A percentile compares a stretch with the other conserved stretches of the same genome.
Evolutionary conservation across 2,888 invertebrate species (phyloP).

Genomic region (Rambutsinella grinnellia): DNA sequence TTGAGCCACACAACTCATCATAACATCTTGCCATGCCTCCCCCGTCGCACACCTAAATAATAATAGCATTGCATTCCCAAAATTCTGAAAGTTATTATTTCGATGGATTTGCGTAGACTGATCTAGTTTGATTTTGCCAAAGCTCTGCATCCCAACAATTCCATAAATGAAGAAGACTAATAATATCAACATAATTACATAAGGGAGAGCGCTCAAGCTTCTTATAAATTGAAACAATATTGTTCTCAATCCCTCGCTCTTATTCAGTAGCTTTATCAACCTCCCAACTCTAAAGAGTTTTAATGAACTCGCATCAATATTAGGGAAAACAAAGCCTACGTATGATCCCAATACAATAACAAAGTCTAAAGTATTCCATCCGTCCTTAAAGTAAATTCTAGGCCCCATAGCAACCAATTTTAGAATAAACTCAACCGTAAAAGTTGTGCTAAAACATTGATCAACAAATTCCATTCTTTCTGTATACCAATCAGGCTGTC

Average conservation of each 20-base stretch:
- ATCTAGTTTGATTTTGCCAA: slow-evolving; percentile 74
- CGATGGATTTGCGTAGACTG: slow-evolving; percentile 72
- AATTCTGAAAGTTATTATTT: slow-evolving; percentile 77
- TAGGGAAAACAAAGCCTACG: slow-evolving; percentile 73
- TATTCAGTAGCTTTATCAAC: slow-evolving; percentile 74
- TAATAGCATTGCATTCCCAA: slow-evolving; percentile 75
- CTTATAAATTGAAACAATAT: slow-evolving; percentile 78
- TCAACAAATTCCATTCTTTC: slow-evolving; percentile 74
- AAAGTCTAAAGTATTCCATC: slow-evolving; percentile 73
- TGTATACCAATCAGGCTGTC: slow-evolving; percentile 70
- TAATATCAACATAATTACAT: slow-evolving; percentile 75
- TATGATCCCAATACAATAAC: slow-evolving; percentile 72
- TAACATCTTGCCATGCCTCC: slow-evolving; percentile 72
- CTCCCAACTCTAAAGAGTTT: slow-evolving; percentile 77
- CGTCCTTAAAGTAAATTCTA: slow-evolving; percentile 73
- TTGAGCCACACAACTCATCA: slow-evolving; percentile 73
- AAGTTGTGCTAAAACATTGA: slow-evolving; percentile 75
- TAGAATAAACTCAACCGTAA: slow-evolving; percentile 75
- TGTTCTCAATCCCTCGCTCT: slow-evolving; percentile 76
- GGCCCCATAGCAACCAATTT: slow-evolving; percentile 74
- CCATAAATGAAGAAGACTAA: slow-evolving; percentile 68
- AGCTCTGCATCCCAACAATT: slow-evolving; percentile 77
- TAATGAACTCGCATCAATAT: slow-evolving; percentile 75
- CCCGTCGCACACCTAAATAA: slow-evolving; percentile 72
- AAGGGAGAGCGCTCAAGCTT: slow-evolving; percentile 76